phyloP scores from a whole-genome alignment of 2,797 vertebrate species.

The Darevskia mixta region DNA sequence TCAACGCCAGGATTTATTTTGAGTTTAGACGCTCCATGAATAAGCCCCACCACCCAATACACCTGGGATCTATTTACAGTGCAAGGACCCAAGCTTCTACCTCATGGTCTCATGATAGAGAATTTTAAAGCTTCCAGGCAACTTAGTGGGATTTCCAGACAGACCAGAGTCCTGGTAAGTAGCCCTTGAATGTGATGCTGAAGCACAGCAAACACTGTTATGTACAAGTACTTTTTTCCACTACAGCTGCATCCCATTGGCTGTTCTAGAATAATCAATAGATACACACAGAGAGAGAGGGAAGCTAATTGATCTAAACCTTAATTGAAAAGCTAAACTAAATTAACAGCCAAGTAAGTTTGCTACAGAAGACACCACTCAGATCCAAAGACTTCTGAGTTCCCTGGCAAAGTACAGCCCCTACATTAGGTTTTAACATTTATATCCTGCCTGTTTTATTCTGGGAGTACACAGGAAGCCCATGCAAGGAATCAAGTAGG shows the following conservation, averaged over 20 bases:
- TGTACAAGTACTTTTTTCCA: background rate
- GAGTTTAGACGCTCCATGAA: background rate
- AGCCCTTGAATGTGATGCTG: background rate
- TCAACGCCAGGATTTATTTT: background rate
- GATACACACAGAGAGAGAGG: background rate
- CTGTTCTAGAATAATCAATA: constrained; percentile 7
- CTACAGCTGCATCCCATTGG: background rate
- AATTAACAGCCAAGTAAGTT: constrained; percentile 9
- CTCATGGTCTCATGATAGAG: background rate
- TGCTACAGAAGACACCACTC: background rate
- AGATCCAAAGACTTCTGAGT: background rate
- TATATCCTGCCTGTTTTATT: no score
- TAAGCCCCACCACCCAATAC: background rate
- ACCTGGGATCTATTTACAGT: background rate
- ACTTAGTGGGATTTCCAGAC: background rate
- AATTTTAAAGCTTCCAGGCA: background rate
- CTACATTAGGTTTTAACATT: no score
- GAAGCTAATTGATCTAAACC: background rate
- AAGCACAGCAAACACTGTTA: background rate
- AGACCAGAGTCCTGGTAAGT: background rate
- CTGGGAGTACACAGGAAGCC: no score
- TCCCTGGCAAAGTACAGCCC: background rate
- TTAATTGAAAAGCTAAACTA: constrained; percentile 1
- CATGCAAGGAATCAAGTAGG: no score
- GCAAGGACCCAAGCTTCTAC: background rate